Evolutionary conservation across 2,888 invertebrate genomes (phyloP).

Genomic region (Mesorhabditis spiculigera): DNA sequence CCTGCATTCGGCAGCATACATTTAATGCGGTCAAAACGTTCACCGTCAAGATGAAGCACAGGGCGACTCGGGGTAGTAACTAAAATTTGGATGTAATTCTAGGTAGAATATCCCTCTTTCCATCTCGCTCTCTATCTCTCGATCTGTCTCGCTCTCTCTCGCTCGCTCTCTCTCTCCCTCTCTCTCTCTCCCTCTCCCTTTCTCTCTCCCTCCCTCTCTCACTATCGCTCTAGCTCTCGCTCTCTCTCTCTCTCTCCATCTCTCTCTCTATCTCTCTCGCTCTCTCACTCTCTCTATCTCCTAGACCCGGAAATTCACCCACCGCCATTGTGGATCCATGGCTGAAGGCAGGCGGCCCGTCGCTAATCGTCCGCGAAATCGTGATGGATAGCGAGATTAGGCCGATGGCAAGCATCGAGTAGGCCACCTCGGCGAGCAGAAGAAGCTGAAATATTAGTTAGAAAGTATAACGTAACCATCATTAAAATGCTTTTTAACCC

Average conservation of each 20-base stretch:
- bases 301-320: not conserved
- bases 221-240: not conserved
- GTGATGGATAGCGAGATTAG: not conserved
- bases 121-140: not conserved
- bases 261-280: not conserved
- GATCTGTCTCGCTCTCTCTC: not conserved
- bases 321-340: not conserved
- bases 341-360: not conserved
- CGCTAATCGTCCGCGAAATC: not conserved
- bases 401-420: not conserved
- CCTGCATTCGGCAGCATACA: slow-evolving; percentile 5
- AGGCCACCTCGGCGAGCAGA: not conserved
- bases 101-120: not conserved
- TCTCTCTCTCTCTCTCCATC: no score
- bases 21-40: not conserved
- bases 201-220: not conserved
- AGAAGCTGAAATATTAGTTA: not conserved
- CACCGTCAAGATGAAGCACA: not conserved
- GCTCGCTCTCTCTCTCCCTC: no score
- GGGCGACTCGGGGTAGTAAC: not conserved
- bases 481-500: not conserved
- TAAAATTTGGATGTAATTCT: not conserved
- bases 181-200: no score
- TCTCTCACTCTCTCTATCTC: not conserved
- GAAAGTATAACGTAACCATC: not conserved